These are phyloP conservation scores for Pantherophis guttatus DNA, from an alignment of 2,113 vertebrate species.

Conservation along the genomic window DNA sequence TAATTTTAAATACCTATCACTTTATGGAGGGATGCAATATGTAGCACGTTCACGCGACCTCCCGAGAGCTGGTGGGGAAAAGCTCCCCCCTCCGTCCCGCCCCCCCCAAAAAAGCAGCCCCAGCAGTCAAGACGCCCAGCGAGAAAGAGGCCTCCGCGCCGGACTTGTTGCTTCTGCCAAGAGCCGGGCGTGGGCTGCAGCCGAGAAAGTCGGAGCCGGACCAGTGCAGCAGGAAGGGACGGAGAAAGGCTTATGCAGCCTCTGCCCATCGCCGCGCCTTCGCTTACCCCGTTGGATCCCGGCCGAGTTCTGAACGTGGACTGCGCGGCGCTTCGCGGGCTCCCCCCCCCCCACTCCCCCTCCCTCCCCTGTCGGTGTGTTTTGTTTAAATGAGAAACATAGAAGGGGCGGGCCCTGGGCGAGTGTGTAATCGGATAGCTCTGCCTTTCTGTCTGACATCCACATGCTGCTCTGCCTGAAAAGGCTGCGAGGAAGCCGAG, in stretches of 20 bases:
- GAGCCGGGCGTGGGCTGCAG: background rate
- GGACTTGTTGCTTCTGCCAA: conserved; percentile 16
- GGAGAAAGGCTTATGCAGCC: background rate
- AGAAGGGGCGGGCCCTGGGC: conserved; percentile 81
- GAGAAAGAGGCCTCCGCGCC: background rate
- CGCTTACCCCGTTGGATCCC: background rate
- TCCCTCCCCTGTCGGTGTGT: background rate
- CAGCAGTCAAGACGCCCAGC: background rate
- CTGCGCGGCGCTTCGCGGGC: background rate
- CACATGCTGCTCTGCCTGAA: conserved; percentile 74
- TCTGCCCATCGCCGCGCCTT: too few species aligned
- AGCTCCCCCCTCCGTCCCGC: too few species aligned
- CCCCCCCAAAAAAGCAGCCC: too few species aligned
- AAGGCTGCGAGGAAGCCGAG: conserved; percentile 68
- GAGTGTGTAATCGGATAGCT: conserved; percentile 83
- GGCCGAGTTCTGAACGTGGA: background rate
- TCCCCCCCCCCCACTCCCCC: too few species aligned
- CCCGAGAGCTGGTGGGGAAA: too few species aligned
- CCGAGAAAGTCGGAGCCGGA: background rate
- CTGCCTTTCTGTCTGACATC: conserved; percentile 75
- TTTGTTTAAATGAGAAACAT: conserved; percentile 54
- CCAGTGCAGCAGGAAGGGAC: background rate
- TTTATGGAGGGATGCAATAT: background rate
- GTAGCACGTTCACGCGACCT: background rate
- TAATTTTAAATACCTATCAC: background rate